Evolutionary conservation across 2,113 vertebrate species (phyloP), one percentile per base, ranked within the genome.

Genomic region (Abramis brama): DNA sequence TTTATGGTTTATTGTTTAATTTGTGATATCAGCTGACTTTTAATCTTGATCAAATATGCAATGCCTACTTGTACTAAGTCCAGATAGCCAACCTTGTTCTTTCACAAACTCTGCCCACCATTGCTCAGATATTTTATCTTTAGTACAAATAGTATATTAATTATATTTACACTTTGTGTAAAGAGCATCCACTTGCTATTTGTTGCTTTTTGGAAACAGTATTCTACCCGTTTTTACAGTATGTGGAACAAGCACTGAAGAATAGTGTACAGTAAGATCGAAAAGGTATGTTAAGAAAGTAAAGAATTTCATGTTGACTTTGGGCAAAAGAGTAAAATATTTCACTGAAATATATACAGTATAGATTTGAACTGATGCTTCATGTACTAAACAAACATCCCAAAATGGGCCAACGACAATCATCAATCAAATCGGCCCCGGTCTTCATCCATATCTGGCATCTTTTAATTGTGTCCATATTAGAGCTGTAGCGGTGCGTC

Each of bases 381-480:
- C 21, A 23, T 39, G 17, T 55, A 55, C 17, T 55, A 57, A 57
- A 57, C 52, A 57, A 47, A 25, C 43, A 25, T 74, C 12, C 71
- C 12, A 47, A 50, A 75, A 75, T 75, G 73, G 43, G 43, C n/a
- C 73, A 50, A 4, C 7, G 3, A 27, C 12, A 75, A 50, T 50
- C 13, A 15, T 5, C 23, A 25, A 45, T 47, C 23, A 47, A 74
- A 47, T 47, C 71, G 1, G 39, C 43, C 71, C 12, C 6, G 6
- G 23, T 47, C 2, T 74, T 73, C 70, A n/a, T 43, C 36, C 19
- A 36, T 12, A 39, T 43, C 36, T 11, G 21, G 19, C 17, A 71
- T 73, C 21, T 43, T 13, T 45, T 27, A 79, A 80, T 62, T 71
- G 19, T 73, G 70, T 43, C n/a, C n/a, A n/a, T n/a, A n/a, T n/a